These are phyloP conservation scores for Daboia siamensis DNA, from an alignment of 2,113 vertebrate species.

Conservation along the genomic window DNA sequence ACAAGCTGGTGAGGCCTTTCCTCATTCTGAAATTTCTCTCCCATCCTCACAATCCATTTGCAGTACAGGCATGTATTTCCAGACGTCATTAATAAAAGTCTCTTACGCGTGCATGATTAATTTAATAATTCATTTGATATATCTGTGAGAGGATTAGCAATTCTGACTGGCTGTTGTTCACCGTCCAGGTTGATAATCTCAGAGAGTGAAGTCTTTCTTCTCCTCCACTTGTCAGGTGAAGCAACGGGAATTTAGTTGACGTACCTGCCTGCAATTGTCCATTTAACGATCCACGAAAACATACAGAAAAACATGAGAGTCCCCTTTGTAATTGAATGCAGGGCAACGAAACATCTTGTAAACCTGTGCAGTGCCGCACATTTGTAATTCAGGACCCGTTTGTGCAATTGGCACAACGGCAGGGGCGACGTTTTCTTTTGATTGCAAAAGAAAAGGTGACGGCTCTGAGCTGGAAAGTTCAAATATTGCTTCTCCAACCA, in stretches of 20 bases:
- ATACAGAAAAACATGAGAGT: background rate
- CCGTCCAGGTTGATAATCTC: background rate
- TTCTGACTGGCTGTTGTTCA: constrained; percentile 5
- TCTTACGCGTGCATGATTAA: constrained; percentile 11
- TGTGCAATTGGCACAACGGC: background rate
- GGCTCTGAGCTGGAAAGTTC: background rate
- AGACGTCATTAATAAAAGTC: constrained; percentile 32
- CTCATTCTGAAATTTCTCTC: background rate
- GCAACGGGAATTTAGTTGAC: background rate
- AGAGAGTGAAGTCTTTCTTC: background rate
- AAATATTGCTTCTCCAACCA: background rate
- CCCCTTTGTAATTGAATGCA: background rate
- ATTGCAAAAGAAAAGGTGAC: background rate
- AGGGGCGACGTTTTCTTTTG: background rate
- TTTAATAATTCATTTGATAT: constrained; percentile 7
- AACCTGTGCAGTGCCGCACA: background rate
- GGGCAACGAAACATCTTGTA: background rate
- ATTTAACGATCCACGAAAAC: constrained; percentile 7
- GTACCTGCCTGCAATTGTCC: rapidly evolving
- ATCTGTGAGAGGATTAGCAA: constrained; percentile 5
- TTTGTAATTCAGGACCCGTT: background rate
- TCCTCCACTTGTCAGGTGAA: background rate
- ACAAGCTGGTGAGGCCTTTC: background rate
- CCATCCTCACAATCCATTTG: background rate
- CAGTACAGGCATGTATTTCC: constrained; percentile 2